Conservation (phyloP, 2,888 invertebrate species). For the Capitulum mitella region DNA sequence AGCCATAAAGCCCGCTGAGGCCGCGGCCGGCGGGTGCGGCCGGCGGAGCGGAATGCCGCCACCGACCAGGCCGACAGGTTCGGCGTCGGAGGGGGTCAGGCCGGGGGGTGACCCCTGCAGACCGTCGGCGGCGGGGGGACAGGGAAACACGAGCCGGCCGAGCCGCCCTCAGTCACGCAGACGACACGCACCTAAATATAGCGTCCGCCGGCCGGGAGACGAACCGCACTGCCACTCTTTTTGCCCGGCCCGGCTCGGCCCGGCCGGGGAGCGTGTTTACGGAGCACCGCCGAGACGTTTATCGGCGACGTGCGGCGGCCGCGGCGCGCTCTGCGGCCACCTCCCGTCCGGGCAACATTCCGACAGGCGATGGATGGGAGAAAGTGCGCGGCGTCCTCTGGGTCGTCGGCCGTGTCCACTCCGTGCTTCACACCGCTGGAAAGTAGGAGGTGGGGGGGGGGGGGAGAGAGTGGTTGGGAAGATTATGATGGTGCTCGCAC, state of each 20-base stretch:
- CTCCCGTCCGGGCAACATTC: neutral
- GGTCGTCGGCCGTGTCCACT: too few relatives aligned
- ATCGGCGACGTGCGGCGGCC: neutral
- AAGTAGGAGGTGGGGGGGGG: too few relatives aligned
- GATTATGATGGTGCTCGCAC: too few relatives aligned
- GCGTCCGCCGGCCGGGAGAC: neutral
- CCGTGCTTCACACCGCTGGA: too few relatives aligned
- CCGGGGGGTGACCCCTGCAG: neutral
- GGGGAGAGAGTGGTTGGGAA: too few relatives aligned
- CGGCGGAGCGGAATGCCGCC: too few relatives aligned
- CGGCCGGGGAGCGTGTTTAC: constrained; percentile 4
- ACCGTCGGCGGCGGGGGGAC: neutral
- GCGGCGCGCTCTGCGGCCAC: neutral
- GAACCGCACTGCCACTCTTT: neutral
- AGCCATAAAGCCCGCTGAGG: too few relatives aligned
- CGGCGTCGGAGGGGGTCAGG: too few relatives aligned
- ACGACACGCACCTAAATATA: constrained; percentile 13
- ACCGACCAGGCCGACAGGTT: too few relatives aligned
- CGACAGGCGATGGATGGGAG: neutral
- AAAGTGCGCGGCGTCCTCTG: neutral
- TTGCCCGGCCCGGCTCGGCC: neutral
- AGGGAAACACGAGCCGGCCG: neutral
- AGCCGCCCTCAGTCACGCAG: neutral
- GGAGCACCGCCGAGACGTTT: neutral
- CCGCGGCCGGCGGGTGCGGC: too few relatives aligned